Evolutionary conservation across 2,113 vertebrate species (phyloP), one percentile per base, ranked within the genome.

Genomic region (Dicaeum eximium): DNA sequence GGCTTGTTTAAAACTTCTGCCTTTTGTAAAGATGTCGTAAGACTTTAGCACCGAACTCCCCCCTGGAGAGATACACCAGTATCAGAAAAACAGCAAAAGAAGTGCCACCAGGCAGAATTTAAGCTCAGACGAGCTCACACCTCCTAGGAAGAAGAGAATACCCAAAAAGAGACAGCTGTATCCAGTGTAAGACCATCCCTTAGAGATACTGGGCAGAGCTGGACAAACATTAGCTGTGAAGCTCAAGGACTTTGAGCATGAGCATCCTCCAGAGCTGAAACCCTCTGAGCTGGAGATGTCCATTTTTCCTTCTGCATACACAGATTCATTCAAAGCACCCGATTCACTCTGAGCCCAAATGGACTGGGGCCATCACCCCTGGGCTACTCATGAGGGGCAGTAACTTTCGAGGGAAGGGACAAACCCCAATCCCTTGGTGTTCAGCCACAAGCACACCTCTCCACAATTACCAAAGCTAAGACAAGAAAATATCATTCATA

Each of bases 351-450:
- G 38, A 22, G 21, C 45, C 18, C 33, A 35, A 30, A 70, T 0
- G 14, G 13, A 47, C 15, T 2, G 0, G 8, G 25, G 27, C 27
- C 45, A 18, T 54, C 31, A 15, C 1, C 44, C 61, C 47, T 1
- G 12, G 2, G 28, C 21, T 30, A 40, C 40, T 44, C 61, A 15
- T 0, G 2, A 74, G 35, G 35, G 33, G 10, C 33, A 33, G 31
- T 11, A 35, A 64, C 35, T 77, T 37, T 5, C 14, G 22, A 78
- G n/a, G 54, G 9, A 73, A 80, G 9, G 20, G 45, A 8, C 25
- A 58, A 2, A 9, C 62, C 47, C 47, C 58, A 40, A 37, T 31
- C 22, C 0, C 0, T 31, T 27, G 1, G 1, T 11, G 2, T 7
- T 72, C 16, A 5, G 70, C 31, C 61, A 27, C 18, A 33, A 72